Base-by-base conservation (phyloP, 2,113 vertebrate species). In the Gymnocephalus cernua region DNA sequence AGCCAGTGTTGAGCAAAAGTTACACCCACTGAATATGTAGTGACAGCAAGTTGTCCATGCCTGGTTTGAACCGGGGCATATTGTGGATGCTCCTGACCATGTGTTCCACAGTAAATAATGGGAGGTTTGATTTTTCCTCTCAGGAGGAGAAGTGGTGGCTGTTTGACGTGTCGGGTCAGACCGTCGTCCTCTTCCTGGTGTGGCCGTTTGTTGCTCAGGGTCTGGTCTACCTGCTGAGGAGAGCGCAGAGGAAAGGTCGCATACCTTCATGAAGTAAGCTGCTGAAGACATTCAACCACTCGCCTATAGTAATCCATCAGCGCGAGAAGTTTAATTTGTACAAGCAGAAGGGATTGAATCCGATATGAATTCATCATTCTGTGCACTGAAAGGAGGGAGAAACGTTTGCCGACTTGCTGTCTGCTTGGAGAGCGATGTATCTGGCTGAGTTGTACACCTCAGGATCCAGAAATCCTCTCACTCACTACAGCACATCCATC, bases 141-240 rank as follows among this genome's bases (percentile, higher is more conserved):
- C 85, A 86, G 94, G 57, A 85, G 91, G 88, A 95, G 85, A 84
- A 61, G 27, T 93, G 91, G 89, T 94, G 92, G 92, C 93, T 92
- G 0, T 92, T 95, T 23, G 88, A 92, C 3, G 72, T 91, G 65
- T 94, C 94, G 0, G 92, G 86, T 0, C 94, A 58, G 67, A 96
- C 96, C 0, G 65, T 97, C 15, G 78, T 98, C 59, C 96, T 99
- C 89, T 93, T 99, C 70, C n/a, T 98, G 84, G 50, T 97, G 59
- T 99, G 98, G 97, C 98, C 98, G 25, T 97, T 99, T 62, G 21
- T 97, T 2, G 96, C 95, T 66, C 97, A 99, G 92, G 96, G 95
- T 90, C 84, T 99, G 74, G 89, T 97, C 62, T 88, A 90, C 80
- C 91, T 95, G 81, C 91, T 97, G 82, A 95, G 89, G 74, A 94